Evolutionary conservation across 2,797 vertebrate species (phyloP), one percentile per base, ranked within the genome.

Genomic region (Coranthus polyacanthus): DNA sequence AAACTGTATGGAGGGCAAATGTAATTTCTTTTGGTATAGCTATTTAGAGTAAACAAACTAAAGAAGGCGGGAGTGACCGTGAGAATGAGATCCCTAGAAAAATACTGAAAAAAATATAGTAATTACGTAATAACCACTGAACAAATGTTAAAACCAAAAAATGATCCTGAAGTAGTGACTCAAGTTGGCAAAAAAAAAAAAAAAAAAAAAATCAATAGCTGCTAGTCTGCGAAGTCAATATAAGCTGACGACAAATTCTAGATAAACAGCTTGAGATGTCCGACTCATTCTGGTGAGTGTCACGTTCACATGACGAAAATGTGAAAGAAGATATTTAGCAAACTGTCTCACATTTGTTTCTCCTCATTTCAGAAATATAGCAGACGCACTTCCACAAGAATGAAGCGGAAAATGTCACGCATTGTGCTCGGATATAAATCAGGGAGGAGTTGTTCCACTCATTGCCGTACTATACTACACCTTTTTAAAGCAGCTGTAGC

Each of bases 401-500:
- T 54, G 49, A 54, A 17, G 54, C 37, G 15, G 37, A 45, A 77
- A 50, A 62, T 65, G 24, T 51, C 55, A 11, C 21, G 6, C 49
- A 56, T 59, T 6, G 45, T 15, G 44, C 44, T 72, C 18, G 20
- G 18, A 56, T 12, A 55, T 17, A 71, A 67, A 74, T 59, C 58
- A 70, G 46, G 18, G 16, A 58, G 18, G 13, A 50, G 57, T 34
- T 37, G 29, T 38, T 51, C 26, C 45, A 54, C 49, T 76, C 20
- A 21, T 61, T 21, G 39, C 39, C 39, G 52, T 24, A 54, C 38
- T 68, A 51, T n/a, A 45, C 42, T 56, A 38, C 68, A 78, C 77
- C 42, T 67, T 76, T 57, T 75, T 52, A 75, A 79, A 78, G 52
- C 79, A 69, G 73, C 52, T 71, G 45, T 29, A 64, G 65, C 52